Evolutionary conservation across 2,888 invertebrate species (phyloP), one percentile per base, ranked within the genome.

Genomic region (Clunio marinus): DNA sequence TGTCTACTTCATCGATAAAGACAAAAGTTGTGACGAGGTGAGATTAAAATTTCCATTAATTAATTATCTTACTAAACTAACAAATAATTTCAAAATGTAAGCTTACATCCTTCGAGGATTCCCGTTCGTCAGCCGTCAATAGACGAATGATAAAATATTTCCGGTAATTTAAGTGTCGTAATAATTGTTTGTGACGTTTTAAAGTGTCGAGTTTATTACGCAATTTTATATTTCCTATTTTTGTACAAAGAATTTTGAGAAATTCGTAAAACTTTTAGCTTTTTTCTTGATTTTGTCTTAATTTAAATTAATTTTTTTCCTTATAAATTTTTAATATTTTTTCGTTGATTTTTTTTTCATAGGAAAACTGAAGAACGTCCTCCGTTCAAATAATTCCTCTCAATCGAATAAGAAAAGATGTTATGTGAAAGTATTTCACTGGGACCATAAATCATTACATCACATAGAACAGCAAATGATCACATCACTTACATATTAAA

Each of bases 81-180:
- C 15, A 45, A 41, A 13, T 8, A 17, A 63, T 20, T 24, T 25
- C 45, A 13, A 45, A 37, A 20, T 8, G 45, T 28, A 66, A 66
- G 66, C 55, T 25, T 32, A 13, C 57, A 57, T 20, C 66, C 66
- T 20, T 66, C 66, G 24, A 66, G 35, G 28, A 66, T 66, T 22
- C 66, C 66, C 17, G 27, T 66, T 55, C 66, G 66, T 24, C 51
- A 66, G 27, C 20, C 28, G n/a, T 66, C 66, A n/a, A 45, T 51
- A 10, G 66, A 66, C 17, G 66, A 66, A 24, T 51, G 55, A 55
- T 28, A 22, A 15, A n/a, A n/a, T n/a, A n/a, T 22, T 28, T 17
- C 45, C 25, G 46, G 15, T 25, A 46, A 13, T 25, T 15, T 65
- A 25, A 45, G 27, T 25, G 24, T 65, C 28, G n/a, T 1, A 13